Evolutionary conservation across 2,888 invertebrate species (phyloP), one percentile per base, ranked within the genome.

Genomic region (Conistra vaccinii): DNA sequence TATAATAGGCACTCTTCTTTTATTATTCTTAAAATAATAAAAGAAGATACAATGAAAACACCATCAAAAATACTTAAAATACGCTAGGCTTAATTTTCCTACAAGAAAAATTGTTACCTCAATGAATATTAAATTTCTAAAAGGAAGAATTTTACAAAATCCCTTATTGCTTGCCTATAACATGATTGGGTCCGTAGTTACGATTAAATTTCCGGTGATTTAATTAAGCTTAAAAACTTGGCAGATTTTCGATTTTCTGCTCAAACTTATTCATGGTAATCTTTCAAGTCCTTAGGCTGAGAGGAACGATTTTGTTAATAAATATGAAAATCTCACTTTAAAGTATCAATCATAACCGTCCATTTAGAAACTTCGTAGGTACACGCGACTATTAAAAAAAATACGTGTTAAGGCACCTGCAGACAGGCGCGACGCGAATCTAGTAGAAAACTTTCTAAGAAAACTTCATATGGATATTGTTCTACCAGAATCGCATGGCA

Each of bases 161-260:
- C 29, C 45, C 20, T 62, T 32, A 23, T n/a, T 45, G 48, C 62
- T 32, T 72, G 35, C 32, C 60, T 57, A 39, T 53, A 68, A 70
- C n/a, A 58, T 69, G 60, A 68, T 81, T 66, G 71, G 60, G 79
- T 51, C 45, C 73, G 66, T 57, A 60, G 51, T 63, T 75, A 78
- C 68, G 80, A 73, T 83, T 80, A 85, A 85, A 87, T 87, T 87
- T 81, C 79, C 81, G 69, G 73, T 76, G 74, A 77, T 80, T 81
- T 42, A 61, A 78, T 69, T 76, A 80, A 76, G 58, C 57, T 62
- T 55, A 70, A 76, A 84, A 76, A 70, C 62, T 84, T 72, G 35
- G 53, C 12, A 35, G 12, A 14, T 58, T 75, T 79, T 71, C 45
- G 45, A 70, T 63, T 70, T 71, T 84, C 29, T 17, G 26, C 55